Percentiles rank a stretch among this genome's conserved stretches.
These are phyloP conservation scores for Pristionchus maxplancki DNA, from an alignment of 2,888 invertebrate genomes.

Conservation along the genomic window DNA sequence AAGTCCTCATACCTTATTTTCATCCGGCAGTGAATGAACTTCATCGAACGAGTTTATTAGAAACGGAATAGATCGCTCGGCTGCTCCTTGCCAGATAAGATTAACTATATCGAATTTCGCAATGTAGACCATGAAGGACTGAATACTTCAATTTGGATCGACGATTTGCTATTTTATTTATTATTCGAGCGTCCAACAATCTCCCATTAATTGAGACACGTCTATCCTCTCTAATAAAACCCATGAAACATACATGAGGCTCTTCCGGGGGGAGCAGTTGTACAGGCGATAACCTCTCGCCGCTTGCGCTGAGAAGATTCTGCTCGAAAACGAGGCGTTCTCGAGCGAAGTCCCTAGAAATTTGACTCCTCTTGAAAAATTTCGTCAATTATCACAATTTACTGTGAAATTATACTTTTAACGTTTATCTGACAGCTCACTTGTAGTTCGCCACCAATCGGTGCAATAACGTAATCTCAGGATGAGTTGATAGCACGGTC, in stretches of 20 bases:
- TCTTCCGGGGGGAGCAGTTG: not conserved
- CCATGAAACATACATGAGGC: not conserved
- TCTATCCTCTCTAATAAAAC: too few relatives aligned
- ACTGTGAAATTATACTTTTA: too few relatives aligned
- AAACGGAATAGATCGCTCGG: not conserved
- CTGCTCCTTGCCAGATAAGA: not conserved
- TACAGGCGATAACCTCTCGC: not conserved
- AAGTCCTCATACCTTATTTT: not conserved
- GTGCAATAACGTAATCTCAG: conserved; percentile 17
- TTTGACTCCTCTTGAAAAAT: too few relatives aligned
- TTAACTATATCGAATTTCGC: not conserved
- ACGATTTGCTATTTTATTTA: too few relatives aligned
- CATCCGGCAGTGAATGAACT: not conserved
- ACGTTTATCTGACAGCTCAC: not conserved
- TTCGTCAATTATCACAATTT: not conserved
- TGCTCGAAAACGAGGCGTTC: not conserved
- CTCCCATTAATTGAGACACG: too few relatives aligned
- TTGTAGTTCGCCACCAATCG: conserved; percentile 34
- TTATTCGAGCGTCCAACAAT: too few relatives aligned
- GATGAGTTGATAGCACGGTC: not conserved
- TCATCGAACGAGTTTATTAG: not conserved
- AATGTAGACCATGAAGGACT: not conserved
- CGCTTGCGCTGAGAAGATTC: not conserved
- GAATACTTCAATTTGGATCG: too few relatives aligned
- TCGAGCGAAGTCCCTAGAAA: not conserved